Evolutionary conservation across 2,888 invertebrate genomes (phyloP), one percentile per base, ranked within the genome.

Genomic region (Caenorhabditis sp.): DNA sequence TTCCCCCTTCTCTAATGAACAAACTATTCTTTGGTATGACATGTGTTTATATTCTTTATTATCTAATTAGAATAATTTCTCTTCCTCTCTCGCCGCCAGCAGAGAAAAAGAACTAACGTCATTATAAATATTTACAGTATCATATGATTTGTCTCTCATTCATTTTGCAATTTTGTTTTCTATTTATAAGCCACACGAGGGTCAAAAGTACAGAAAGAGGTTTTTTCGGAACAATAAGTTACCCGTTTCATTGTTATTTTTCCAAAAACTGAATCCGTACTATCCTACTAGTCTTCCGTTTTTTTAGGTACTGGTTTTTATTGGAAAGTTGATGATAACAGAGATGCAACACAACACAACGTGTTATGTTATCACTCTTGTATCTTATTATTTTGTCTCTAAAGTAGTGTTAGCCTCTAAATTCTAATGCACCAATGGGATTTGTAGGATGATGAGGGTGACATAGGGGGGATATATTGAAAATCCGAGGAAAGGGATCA

Each of bases 31-130:
- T 24, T 68, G 35, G 2, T 22, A 51, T 68, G 16, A 54, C 54
- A 68, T 51, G 51, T 35, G 49, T 28, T 66, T 26, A 19, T 10
- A 66, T 47, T 38, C 2, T 47, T 19, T 28, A 26, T 44, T 16
- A 31, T 49, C 28, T 68, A 68, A 68, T 68, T 68, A 68, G 68
- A 68, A 68, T 68, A 68, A 68, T 38, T 38, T 38, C 54, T 68
- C 68, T 28, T 68, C 26, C 22, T 26, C 38, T 2, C 38, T 38
- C 38, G 2, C n/a, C n/a, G n/a, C 2, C 38, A 38, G 38, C 47
- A 47, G n/a, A 19, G 19, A 19, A 14, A 58, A 54, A 31, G 16
- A 68, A 35, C n/a, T 19, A 28, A 8, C 68, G 54, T 68, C 54
- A 68, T 68, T 54, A n/a, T 16, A 28, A 16, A 16, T 44, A 28